Evolutionary conservation across 2,888 invertebrate species (phyloP), one percentile per base, ranked within the genome.

Genomic region (Cheilosia grossa): DNA sequence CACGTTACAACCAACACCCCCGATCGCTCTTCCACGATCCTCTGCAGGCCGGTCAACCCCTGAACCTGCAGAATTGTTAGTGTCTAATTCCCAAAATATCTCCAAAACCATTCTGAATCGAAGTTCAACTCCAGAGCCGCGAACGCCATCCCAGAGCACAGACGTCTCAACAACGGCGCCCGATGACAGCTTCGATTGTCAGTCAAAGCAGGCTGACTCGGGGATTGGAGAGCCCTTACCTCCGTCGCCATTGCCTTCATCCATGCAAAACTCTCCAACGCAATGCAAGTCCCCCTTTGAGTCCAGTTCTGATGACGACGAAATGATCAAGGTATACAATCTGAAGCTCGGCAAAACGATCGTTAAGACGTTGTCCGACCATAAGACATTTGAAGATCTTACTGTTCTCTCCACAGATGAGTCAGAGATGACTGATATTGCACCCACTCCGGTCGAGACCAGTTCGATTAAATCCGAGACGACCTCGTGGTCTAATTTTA

Each of bases 271-370:
- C 6, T 88, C 88, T 5, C 85, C 82, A 40, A 67, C 87, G 40
- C 88, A 89, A 47, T 88, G 88, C 2, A 89, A 90, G 49, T 87
- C 89, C 0, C 88, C 87, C 0, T 85, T 89, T n/a, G 91, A 91
- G 74, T 90, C 91, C 15, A 91, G 91, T 54, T 92, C 92, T 7
- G 92, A 92, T 74, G 92, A 92, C 56, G 92, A 91, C 40, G 91
- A 91, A 53, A 89, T 91, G 82, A 85, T 90, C 61, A 91, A 91
- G 79, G 91, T 92, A 13, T 92, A 92, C 75, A 91, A 91, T 64
- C 90, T 92, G 17, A 92, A 91, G 86, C 88, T 91, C 70, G 90
- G 92, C 17, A 90, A 91, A 87, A 91, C 91, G 1, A 88, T 90
- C 30, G 88, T 90, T 10, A 89, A 90, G 58, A 74, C 88, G 0